Base-by-base conservation (phyloP, 2,888 invertebrate species). In the Aquatica leii region DNA sequence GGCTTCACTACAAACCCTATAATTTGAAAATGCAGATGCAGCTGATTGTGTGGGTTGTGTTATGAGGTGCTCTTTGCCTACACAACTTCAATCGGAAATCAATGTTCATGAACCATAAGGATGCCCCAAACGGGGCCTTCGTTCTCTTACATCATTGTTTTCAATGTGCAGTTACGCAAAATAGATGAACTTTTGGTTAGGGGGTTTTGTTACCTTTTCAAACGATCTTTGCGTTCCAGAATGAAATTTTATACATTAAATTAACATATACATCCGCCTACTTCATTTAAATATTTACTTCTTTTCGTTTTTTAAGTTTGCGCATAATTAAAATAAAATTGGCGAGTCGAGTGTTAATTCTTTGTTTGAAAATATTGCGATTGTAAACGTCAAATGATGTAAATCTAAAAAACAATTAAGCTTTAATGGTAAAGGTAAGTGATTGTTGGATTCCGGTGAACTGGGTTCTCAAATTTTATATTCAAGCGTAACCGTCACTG, bases 21-120 rank as follows among this genome's bases (percentile, higher is more conserved):
- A 65, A 60, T 65, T 43, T 12, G 61, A 61, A 65, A 65, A 65
- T 65, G 65, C 65, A 65, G 65, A 65, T 65, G 65, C 65, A 64
- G 65, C 65, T 58, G 65, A 65, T 65, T 65, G 65, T 52, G 60
- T 61, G 60, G 64, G 59, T 60, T 53, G 65, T 60, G 60, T 58
- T 51, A 52, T 34, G 35, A 60, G 56, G 58, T 54, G 51, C 61
- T 65, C 65, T 58, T 60, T 65, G 60, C 56, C 59, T 59, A 60
- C 67, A 65, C 65, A 64, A 67, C 65, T 62, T 62, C 71, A 58
- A 72, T 72, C 71, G 72, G 70, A 72, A 72, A 72, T 72, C 72
- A 71, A 72, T 72, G 71, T 68, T 70, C 70, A 69, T 67, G 69
- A 65, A 61, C 70, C 69, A 67, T 71, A 68, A 71, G 69, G 70